Percentiles rank a stretch among this genome's conserved stretches.
Conservation (phyloP, 2,113 vertebrate genomes). For the Gracilinanus agilis region DNA sequence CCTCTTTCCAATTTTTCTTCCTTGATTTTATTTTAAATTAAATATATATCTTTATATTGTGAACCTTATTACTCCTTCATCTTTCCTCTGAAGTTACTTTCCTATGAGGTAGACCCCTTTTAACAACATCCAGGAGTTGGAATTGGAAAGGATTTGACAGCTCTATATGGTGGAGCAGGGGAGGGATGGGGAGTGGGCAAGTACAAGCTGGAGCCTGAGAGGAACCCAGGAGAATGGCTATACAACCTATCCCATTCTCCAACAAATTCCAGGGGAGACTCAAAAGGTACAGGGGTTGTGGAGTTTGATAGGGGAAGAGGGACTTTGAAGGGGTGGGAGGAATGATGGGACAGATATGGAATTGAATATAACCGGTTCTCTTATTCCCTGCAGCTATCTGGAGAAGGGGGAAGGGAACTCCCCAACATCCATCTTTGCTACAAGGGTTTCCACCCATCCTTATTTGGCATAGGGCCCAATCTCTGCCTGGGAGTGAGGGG, state of each 20-base stretch:
- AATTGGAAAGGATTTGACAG: slow-evolving; percentile 40
- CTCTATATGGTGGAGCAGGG: slow-evolving; percentile 4
- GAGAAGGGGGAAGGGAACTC: not conserved
- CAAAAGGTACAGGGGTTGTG: not conserved
- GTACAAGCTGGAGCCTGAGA: not conserved
- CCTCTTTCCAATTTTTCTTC: slow-evolving; percentile 48
- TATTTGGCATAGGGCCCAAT: not conserved
- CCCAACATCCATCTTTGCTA: slow-evolving; percentile 17
- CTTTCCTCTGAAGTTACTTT: slow-evolving; percentile 45
- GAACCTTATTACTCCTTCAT: slow-evolving; percentile 40
- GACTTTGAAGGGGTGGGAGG: not conserved
- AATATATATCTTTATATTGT: slow-evolving; percentile 65
- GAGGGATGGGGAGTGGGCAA: not conserved
- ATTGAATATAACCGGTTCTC: slow-evolving; percentile 32
- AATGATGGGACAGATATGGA: not conserved
- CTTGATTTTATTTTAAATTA: slow-evolving; percentile 76
- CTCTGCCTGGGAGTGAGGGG: not conserved
- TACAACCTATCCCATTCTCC: slow-evolving; percentile 12
- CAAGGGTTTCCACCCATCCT: slow-evolving; percentile 14
- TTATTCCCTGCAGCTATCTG: slow-evolving; percentile 24
- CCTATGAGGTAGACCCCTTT: slow-evolving; percentile 33
- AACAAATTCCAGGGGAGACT: not conserved
- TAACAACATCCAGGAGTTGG: slow-evolving; percentile 18
- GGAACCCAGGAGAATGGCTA: not conserved
- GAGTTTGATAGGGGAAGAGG: not conserved